Percentiles rank a stretch among this genome's conserved stretches.
These are phyloP conservation scores for Aeoliscus strigatus DNA, from an alignment of 2,797 vertebrate genomes.

Conservation along the genomic window DNA sequence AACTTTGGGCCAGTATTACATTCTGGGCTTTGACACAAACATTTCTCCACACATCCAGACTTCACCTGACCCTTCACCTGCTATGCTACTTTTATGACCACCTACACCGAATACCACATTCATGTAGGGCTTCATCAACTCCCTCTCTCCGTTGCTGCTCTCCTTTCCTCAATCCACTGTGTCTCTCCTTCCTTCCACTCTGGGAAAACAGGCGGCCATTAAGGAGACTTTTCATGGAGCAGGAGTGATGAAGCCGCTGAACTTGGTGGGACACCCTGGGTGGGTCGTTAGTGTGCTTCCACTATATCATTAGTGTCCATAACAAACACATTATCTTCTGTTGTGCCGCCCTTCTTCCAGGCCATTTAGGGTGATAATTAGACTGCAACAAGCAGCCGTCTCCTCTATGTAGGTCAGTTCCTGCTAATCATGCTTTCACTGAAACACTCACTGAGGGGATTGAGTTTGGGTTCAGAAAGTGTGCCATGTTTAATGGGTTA, in stretches of 20 bases:
- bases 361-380: constrained; percentile 65
- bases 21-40: constrained; percentile 13
- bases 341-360: constrained; percentile 47
- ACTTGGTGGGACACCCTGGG: constrained; percentile 44
- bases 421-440: constrained; percentile 39
- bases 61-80: constrained; percentile 2
- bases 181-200: background rate
- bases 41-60: constrained; percentile 7
- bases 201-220: constrained; percentile 5
- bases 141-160: background rate
- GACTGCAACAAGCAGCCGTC: constrained; percentile 61
- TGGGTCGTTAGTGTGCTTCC: constrained; percentile 56
- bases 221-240: constrained; percentile 10
- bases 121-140: no score
- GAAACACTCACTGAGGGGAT: constrained; percentile 25
- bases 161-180: background rate
- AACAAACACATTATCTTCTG: constrained; percentile 69
- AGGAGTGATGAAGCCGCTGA: constrained; percentile 21
- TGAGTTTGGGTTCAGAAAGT: constrained; percentile 26
- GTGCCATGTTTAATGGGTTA: constrained; percentile 24
- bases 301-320: constrained; percentile 63
- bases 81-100: no score
- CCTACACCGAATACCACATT: no score
- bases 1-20: no score
- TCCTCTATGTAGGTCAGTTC: constrained; percentile 56